phyloP scores from a whole-genome alignment of 2,888 invertebrate genomes.

The Xylophagus ater region DNA sequence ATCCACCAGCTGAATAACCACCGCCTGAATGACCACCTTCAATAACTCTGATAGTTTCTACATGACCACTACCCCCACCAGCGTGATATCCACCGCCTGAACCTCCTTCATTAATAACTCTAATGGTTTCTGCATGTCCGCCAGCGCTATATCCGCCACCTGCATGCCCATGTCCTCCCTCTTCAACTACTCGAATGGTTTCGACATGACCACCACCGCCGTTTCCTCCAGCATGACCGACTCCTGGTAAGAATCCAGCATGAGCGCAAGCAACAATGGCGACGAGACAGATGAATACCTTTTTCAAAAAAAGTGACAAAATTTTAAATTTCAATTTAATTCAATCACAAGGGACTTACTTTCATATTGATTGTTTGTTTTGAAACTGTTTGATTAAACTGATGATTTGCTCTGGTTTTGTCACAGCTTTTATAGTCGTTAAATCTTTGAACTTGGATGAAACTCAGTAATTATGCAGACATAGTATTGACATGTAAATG shows the following conservation, averaged over 20 bases:
- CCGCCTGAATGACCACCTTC: not conserved
- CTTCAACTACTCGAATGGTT: not conserved
- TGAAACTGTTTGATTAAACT: too few species aligned
- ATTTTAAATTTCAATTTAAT: too few species aligned
- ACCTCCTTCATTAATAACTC: not conserved
- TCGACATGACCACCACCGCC: not conserved
- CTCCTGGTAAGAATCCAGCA: not conserved
- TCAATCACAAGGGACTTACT: too few species aligned
- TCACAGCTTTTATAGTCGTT: too few species aligned
- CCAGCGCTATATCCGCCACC: not conserved
- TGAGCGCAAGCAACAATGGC: not conserved
- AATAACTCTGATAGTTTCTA: not conserved
- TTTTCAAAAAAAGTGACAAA: too few species aligned
- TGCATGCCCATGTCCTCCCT: not conserved
- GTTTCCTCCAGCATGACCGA: not conserved
- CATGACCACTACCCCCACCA: not conserved
- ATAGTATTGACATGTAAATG: too few species aligned
- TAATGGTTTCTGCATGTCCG: not conserved
- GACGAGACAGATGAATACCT: not conserved
- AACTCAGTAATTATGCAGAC: too few species aligned
- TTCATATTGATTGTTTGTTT: too few species aligned
- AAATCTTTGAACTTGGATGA: too few species aligned
- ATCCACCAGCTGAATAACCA: not conserved
- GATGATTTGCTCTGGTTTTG: too few species aligned
- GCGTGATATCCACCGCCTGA: not conserved